Evolutionary conservation across 2,888 invertebrate genomes (phyloP), one percentile per base, ranked within the genome.

Genomic region (Nebria salina): DNA sequence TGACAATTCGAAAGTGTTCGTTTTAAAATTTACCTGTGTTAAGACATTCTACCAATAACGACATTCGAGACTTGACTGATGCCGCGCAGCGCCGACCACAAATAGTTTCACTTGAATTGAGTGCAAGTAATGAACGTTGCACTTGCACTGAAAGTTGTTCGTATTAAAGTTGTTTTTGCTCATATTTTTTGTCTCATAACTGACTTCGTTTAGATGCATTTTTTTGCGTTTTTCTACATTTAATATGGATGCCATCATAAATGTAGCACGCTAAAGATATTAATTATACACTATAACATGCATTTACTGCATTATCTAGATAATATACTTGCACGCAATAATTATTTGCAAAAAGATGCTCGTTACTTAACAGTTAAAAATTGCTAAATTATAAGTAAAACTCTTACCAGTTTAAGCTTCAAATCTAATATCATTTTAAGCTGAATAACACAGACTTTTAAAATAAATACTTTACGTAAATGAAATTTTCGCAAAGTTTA

Each of bases 121-220:
- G 25, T 70, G 70, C 34, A 70, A 11, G 70, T 70, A 8, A 25
- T 70, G 9, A 8, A 70, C 13, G 70, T 70, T 26, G 70, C 70
- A 70, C 70, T 70, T 70, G 70, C 70, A 70, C 70, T 70, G 70
- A 70, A 70, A 70, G 70, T 25, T 70, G 70, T 15, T 70, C 2
- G 5, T 5, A 25, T 70, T 34, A 34, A 26, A 20, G 11, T 70
- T 70, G 26, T 70, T 70, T 70, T 70, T 70, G 25, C 25, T 34
- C 9, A 70, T 26, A 20, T 26, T 26, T 70, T 70, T 70, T 26
- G 11, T 26, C 25, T 11, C 2, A 66, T 66, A 66, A 66, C 25
- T 66, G 66, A 66, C 66, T 8, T 66, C n/a, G 13, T 25, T 66
- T 20, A 66, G 66, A 66, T 66, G 66, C 15, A 66, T 66, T 25